Percentiles rank a stretch among this genome's conserved stretches.
phyloP scores from a whole-genome alignment of 2,797 vertebrate species.

The Alauda arvensis region DNA sequence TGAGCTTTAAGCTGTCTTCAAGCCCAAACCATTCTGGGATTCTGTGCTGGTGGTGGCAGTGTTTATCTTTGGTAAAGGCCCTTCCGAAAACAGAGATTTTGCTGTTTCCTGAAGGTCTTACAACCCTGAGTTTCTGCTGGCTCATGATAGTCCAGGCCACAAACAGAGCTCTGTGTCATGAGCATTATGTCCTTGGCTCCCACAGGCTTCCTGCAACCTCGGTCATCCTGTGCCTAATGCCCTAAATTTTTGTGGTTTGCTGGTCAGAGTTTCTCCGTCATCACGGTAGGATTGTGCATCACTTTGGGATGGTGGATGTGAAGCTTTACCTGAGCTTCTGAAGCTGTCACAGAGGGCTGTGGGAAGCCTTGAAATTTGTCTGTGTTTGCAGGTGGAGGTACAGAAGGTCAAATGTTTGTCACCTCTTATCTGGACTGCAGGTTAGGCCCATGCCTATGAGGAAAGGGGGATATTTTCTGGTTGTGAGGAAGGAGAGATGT shows the following conservation, averaged over 20 bases:
- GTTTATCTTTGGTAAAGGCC: background rate
- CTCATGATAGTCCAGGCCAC: rapidly evolving
- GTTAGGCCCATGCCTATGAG: background rate
- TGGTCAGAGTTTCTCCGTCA: background rate
- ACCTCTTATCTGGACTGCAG: background rate
- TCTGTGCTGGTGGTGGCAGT: background rate
- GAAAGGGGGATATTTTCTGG: background rate
- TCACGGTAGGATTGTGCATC: background rate
- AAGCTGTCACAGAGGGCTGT: background rate
- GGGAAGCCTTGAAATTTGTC: background rate
- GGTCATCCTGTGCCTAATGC: background rate
- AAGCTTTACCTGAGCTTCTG: background rate
- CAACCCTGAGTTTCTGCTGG: background rate
- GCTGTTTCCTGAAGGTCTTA: background rate
- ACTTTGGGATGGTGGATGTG: background rate
- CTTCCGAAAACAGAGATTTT: background rate
- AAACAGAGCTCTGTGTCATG: background rate
- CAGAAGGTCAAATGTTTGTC: background rate
- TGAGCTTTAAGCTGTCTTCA: background rate
- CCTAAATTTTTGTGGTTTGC: background rate
- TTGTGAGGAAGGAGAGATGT: background rate
- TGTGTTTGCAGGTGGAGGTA: background rate
- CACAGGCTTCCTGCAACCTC: background rate
- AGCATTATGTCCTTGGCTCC: background rate
- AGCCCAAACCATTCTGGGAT: background rate